Evolutionary conservation across 2,113 vertebrate species (phyloP).

Genomic region (Epinephelus fuscoguttatus): DNA sequence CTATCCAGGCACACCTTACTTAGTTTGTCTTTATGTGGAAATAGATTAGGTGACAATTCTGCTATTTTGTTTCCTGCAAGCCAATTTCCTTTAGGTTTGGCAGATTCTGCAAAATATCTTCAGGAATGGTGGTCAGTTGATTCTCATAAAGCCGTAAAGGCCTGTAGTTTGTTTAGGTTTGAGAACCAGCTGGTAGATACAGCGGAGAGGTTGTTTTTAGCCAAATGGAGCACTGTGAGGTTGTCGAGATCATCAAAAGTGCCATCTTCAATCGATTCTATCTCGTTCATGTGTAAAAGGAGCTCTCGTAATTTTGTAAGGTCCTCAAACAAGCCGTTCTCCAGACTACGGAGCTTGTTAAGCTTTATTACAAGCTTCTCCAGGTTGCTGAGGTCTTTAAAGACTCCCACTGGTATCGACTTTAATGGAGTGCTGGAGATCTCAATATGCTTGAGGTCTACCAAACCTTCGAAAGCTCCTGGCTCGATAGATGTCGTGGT

Average conservation of each 20-base stretch:
- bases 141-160: conserved; percentile 87
- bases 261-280: conserved; percentile 82
- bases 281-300: conserved; percentile 80
- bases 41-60: conserved; percentile 76
- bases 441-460: conserved; percentile 74
- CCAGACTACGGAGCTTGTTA: conserved; percentile 76
- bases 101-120: conserved; percentile 80
- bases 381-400: conserved; percentile 80
- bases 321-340: conserved; percentile 83
- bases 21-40: conserved; percentile 83
- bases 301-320: conserved; percentile 76
- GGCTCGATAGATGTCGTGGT: conserved; percentile 75
- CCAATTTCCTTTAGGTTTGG: conserved; percentile 79
- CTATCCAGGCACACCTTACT: conserved; percentile 74
- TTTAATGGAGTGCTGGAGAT: conserved; percentile 78
- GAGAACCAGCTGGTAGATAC: conserved; percentile 79
- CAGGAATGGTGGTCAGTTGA: conserved; percentile 78
- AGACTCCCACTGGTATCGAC: conserved; percentile 80
- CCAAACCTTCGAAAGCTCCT: conserved; percentile 86
- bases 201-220: conserved; percentile 80
- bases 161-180: conserved; percentile 76
- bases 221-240: conserved; percentile 80
- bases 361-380: conserved; percentile 79
- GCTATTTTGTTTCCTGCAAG: conserved; percentile 80
- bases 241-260: conserved; percentile 84